Evolutionary conservation across 2,113 vertebrate species (phyloP), one percentile per base, ranked within the genome.

Genomic region (Psammodynastes pulverulentus): DNA sequence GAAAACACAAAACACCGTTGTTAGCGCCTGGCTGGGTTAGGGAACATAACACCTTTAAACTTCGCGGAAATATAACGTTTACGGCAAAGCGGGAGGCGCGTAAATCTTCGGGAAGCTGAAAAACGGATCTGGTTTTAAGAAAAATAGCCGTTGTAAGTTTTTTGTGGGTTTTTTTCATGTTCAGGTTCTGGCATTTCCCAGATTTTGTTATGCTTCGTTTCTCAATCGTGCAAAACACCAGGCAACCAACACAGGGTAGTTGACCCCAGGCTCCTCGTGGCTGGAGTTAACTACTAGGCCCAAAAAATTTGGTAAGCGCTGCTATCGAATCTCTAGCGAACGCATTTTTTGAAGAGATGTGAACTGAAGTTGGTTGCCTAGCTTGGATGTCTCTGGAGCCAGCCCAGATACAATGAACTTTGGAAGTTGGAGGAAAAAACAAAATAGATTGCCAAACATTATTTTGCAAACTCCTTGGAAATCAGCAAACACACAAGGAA

Each of bases 1-100:
- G 94, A 96, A 97, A 97, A 98, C 96, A 98, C 97, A 98, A 98
- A 97, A 98, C 97, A 98, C 94, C 86, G 96, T 98, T 97, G 98
- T 99, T 99, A 99, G 97, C 97, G 98, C 97, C 95, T 97, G 95
- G 97, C 96, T 95, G 96, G 92, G 96, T 98, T 97, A 97, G 97
- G 97, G 96, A 97, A 96, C 62, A 97, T 96, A 96, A 96, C 94
- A 95, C 96, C 94, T 96, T 95, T 96, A 51, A 96, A 95, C 56
- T 94, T 93, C 72, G 95, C 92, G 94, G 94, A 48, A 85, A 93
- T 95, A 93, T 95, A 94, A 88, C 90, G 56, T 54, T 58, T 24
- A 29, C 52, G 94, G 87, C 58, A 89, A 3, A 58, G 23, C 72
- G 49, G 72, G 67, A 79, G 51, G 67, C 2, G 12, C 4, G n/a